These are phyloP conservation scores for Micromys minutus DNA, from an alignment of 2,113 vertebrate genomes.

Conservation along the genomic window DNA sequence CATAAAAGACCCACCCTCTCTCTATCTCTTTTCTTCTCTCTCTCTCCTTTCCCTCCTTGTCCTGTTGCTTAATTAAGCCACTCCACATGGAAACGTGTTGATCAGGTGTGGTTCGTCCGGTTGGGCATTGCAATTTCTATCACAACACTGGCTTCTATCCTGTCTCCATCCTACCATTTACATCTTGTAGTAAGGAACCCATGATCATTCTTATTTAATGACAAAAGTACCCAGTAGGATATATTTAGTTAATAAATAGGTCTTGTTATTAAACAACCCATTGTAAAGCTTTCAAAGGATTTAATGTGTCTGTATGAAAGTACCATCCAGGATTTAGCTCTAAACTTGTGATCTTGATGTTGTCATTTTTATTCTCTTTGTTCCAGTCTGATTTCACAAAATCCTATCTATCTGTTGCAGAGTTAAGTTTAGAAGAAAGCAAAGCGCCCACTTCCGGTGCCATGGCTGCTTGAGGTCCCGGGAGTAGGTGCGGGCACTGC, in stretches of 20 bases:
- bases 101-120: too few species aligned
- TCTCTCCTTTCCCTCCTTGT: too few species aligned
- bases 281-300: conserved; percentile 43
- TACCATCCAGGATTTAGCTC: conserved; percentile 66
- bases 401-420: not conserved
- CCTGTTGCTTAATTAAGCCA: too few species aligned
- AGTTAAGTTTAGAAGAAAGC: not conserved
- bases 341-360: conserved; percentile 67
- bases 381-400: not conserved
- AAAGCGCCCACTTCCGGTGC: too few species aligned
- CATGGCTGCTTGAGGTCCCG: too few species aligned
- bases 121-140: too few species aligned
- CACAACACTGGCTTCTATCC: not conserved
- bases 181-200: not conserved
- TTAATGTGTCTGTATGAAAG: conserved; percentile 73
- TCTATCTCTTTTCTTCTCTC: too few species aligned
- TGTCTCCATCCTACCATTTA: not conserved
- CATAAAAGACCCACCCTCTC: too few species aligned
- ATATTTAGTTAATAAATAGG: conserved; percentile 74
- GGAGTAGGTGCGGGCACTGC: too few species aligned
- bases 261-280: conserved; percentile 82
- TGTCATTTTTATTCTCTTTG: conserved; percentile 47
- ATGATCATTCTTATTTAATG: not conserved
- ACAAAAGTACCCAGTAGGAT: conserved; percentile 72
- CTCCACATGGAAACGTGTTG: too few species aligned